Base-by-base conservation (phyloP, 2,113 vertebrate species). In the Machaerirhynchus nigripectus region DNA sequence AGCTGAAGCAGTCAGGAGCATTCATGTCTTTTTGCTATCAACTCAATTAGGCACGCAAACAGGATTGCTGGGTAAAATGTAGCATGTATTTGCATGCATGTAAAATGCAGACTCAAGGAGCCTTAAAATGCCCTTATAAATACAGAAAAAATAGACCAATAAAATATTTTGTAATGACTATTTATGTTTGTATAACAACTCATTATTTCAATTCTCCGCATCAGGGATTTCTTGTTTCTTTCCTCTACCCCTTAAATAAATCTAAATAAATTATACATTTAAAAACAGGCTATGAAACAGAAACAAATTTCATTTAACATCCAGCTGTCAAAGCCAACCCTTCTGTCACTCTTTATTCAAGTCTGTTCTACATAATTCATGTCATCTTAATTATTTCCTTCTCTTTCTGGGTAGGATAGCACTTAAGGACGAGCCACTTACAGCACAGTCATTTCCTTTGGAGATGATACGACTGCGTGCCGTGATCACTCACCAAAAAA, bases 251-350 rank as follows among this genome's bases (percentile, higher is more conserved):
- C 40, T 93, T 84, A 90, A 96, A 94, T 89, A 95, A 96, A 93
- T 93, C 85, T 89, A 95, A 93, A 96, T 96, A 94, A 96, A 97
- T 93, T 88, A 96, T 90, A 93, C 52, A 90, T 93, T 92, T 90
- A 79, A 93, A 95, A 88, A 31, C 56, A 89, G 76, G 60, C 83
- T 90, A 75, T 84, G 92, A 88, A 96, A 96, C 95, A 95, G 92
- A 81, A 95, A 94, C 90, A 94, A 96, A 94, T 89, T 93, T 81
- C 64, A 93, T 96, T 94, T 96, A 95, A 92, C 90, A 96, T 88
- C 93, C 96, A 96, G 92, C 83, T 97, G 96, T 93, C 92, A 90
- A 92, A 96, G 65, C 53, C 93, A 96, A 53, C 83, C 86, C 83
- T 96, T 92, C 88, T 93, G 93, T 93, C 93, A 92, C 80, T 96